Evolutionary conservation across 1,140 invertebrate genomes (phyloP), one percentile per base, ranked within the genome.

Genomic region (Calycopis cecrops): DNA sequence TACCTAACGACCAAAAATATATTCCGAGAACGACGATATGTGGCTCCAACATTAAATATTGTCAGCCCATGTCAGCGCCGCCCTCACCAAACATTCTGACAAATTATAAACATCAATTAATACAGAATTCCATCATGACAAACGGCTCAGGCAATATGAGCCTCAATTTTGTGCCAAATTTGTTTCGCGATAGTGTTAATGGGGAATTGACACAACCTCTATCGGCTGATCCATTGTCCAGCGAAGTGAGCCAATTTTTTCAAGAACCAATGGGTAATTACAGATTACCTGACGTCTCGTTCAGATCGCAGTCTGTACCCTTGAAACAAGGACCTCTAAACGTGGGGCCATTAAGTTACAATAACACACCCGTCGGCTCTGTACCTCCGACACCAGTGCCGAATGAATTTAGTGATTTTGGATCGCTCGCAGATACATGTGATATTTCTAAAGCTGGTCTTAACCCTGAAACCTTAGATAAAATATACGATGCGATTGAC

Each of bases 261-360:
- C 80, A 88, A 44, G 88, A 87, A 49, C 73, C 76, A n/a, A 60
- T 78, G 37, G 58, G 68, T 3, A 68, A 63, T 52, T 84, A 73
- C 53, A 70, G 76, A 55, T 65, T 65, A 0, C 73, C 73, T 14
- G 79, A 86, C 53, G 50, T 78, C 0, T 67, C 87, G 2, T 91
- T 90, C 60, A 88, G 94, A 42, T 94, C 93, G 3, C 93, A 94
- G 67, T 94, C 93, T 0, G 94, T 94, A 17, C 94, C 94, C 0
- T 73, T 94, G n/a, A 91, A 92, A 65, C 89, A 91, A 47, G 83
- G 73, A 7, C 71, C 85, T 12, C 82, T 84, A 57, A 76, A 85
- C 57, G 65, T 79, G 49, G 76, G 71, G 21, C 68, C 88, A 14
- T 56, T 85, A 9, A 85, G 82, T 60, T 88, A 88, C 57, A 84